Base-by-base conservation (phyloP, 2,797 vertebrate species). In the Botia kubotai region DNA sequence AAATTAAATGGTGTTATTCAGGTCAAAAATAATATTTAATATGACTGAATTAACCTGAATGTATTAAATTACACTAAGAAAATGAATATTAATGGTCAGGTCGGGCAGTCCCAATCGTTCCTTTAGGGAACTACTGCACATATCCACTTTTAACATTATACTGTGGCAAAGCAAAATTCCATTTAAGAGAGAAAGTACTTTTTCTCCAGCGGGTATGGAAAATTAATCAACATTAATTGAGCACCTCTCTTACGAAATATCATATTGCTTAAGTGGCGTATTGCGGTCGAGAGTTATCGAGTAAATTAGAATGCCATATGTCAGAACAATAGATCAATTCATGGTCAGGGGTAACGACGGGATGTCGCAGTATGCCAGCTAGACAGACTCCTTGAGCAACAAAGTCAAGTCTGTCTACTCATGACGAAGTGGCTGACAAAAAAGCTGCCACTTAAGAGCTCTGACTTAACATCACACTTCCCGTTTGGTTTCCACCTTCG, bases 221-320 rank as follows among this genome's bases (percentile, higher is more conserved):
- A 79, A 29, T 26, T 50, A 60, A 77, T 84, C 79, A 80, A 68
- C 58, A 11, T 33, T 65, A 73, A 82, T 53, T 81, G 78, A 78
- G 80, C 63, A 48, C 69, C 62, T 77, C 72, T 43, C 16, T 29
- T n/a, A 69, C 62, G 52, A 79, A 29, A 76, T 36, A n/a, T 16
- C n/a, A 69, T 74, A 39, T 73, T 65, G 46, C 65, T 72, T 72
- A 72, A 29, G n/a, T 19, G 26, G 63, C 2, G 2, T 29, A 57
- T 19, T 33, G 55, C 12, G 2, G 52, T 73, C 7, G 23, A 17
- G 43, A 36, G 10, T 29, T 52, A 21, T 36, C 14, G 73, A 58
- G 70, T 57, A 77, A 79, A 86, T 76, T 69, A 76, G 16, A 83
- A 84, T 1, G 3, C 83, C 80, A 82, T 60, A 69, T 82, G 86